These are phyloP conservation scores for Drosophila navojoa DNA, from an alignment of 1,140 invertebrate species.

Conservation along the genomic window DNA sequence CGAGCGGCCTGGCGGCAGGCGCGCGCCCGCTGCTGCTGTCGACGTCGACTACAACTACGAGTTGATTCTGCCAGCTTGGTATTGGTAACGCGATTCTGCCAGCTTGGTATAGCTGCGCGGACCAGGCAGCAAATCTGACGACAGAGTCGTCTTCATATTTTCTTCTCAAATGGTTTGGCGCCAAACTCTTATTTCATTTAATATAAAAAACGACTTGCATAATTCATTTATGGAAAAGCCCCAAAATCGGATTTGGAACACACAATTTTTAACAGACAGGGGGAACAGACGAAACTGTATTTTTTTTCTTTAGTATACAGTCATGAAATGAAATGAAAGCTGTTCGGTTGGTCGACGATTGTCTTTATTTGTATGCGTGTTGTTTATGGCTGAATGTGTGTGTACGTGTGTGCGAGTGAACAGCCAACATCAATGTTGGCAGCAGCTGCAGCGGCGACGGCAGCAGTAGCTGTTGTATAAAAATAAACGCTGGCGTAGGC, in stretches of 20 bases:
- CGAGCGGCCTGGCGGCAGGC: constrained; percentile 53
- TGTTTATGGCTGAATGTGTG: constrained; percentile 24
- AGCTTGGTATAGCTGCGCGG: constrained; percentile 42
- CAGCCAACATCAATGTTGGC: constrained; percentile 35
- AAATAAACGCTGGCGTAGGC: constrained; percentile 72
- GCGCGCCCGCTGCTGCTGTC: constrained; percentile 52
- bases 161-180: constrained; percentile 32
- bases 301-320: constrained; percentile 43
- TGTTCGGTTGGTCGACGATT: constrained; percentile 52
- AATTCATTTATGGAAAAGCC: constrained; percentile 28
- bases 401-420: constrained; percentile 32
- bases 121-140: constrained; percentile 33
- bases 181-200: constrained; percentile 23
- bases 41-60: constrained; percentile 66
- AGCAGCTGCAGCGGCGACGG: constrained; percentile 55
- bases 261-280: constrained; percentile 18
- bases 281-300: constrained; percentile 28
- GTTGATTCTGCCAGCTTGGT: constrained; percentile 47
- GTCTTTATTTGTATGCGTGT: constrained; percentile 3
- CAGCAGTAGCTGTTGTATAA: constrained; percentile 66
- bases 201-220: constrained; percentile 23
- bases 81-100: constrained; percentile 50
- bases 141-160: constrained; percentile 35
- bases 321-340: constrained; percentile 68
- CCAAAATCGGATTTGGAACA: constrained; percentile 9